Conservation (phyloP, 2,113 vertebrate genomes). For the Rhinolophus ferrumequinum region DNA sequence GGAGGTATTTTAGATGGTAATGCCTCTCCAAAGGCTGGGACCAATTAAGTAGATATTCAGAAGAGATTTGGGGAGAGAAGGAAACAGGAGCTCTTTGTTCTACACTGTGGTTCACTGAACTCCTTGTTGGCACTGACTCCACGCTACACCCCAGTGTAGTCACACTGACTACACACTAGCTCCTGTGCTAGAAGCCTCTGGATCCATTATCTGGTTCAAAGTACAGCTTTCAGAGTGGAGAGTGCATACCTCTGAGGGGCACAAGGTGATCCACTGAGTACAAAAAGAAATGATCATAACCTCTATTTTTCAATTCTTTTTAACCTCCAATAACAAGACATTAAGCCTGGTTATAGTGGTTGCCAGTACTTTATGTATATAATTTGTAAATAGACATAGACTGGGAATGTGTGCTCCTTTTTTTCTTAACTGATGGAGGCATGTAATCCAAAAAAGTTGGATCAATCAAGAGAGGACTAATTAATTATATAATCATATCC, state of each 20-base stretch:
- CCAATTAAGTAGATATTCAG: slow-evolving; percentile 3
- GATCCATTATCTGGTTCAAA: slow-evolving; percentile 1
- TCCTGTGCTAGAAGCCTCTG: neutral
- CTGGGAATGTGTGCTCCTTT: neutral
- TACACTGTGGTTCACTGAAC: slow-evolving; percentile 20
- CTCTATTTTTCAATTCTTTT: slow-evolving; percentile 7
- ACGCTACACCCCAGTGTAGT: neutral
- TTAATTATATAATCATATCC: neutral
- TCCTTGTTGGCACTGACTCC: neutral
- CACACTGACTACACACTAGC: neutral
- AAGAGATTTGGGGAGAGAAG: neutral
- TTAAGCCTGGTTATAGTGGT: neutral
- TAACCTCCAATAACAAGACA: neutral
- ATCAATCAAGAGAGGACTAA: neutral
- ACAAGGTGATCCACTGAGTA: neutral
- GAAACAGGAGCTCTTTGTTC: slow-evolving; percentile 22
- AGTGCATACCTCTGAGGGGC: neutral
- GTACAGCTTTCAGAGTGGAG: neutral
- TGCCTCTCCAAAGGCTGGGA: neutral
- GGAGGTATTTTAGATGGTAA: neutral
- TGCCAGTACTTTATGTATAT: neutral
- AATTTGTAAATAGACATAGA: neutral
- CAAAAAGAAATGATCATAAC: neutral
- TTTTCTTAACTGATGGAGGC: neutral
- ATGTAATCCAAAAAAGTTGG: neutral